A percentile compares a stretch with the other conserved stretches of the same genome.
These are phyloP conservation scores for Trididemnum clinides DNA, from an alignment of 23 tunicate genomes.

Conservation along the genomic window DNA sequence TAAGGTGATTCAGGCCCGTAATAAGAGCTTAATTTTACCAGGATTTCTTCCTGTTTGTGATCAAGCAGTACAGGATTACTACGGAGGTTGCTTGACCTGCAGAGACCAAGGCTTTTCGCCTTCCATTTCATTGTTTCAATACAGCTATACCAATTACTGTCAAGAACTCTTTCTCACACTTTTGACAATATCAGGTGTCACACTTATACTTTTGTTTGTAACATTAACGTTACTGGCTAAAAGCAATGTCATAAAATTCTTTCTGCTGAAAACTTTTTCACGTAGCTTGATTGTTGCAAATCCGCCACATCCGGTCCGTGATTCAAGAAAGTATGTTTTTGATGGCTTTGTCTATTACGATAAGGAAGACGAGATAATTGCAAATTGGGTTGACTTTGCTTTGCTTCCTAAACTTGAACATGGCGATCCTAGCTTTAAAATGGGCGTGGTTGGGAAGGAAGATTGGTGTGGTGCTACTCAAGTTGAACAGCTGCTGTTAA, in stretches of 20 bases:
- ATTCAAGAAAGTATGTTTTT: background rate
- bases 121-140: background rate
- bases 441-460: conserved; percentile 15
- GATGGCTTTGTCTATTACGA: conserved; percentile 3
- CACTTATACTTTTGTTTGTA: background rate
- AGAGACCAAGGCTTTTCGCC: background rate
- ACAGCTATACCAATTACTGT: background rate
- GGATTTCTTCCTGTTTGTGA: conserved; percentile 32
- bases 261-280: background rate
- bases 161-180: background rate
- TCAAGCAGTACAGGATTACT: background rate
- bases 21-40: background rate
- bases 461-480: conserved; percentile 7
- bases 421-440: background rate
- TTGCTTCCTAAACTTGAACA: background rate
- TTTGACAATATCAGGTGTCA: background rate
- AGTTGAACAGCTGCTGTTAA: conserved; percentile 18
- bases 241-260: background rate
- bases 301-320: background rate
- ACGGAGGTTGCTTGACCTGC: conserved; percentile 36
- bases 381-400: background rate
- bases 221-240: background rate
- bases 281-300: background rate
- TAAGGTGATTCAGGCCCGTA: background rate
- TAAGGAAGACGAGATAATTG: background rate